Evolutionary conservation across 2,888 invertebrate species (phyloP).

Genomic region (Perizoma flavofasciatum): DNA sequence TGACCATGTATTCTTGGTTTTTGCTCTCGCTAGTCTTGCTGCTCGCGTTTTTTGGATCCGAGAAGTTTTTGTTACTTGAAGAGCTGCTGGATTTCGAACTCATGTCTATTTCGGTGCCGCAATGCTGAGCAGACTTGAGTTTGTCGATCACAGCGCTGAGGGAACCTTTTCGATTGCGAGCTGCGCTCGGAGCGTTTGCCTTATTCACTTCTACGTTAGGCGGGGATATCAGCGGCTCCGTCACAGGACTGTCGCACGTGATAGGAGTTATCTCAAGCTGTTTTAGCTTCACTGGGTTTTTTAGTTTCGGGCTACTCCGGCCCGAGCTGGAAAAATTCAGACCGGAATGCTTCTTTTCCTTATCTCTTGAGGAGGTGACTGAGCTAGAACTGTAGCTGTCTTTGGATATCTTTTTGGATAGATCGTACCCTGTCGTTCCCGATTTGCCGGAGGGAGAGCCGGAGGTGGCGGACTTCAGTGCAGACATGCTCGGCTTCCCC

Average conservation of each 20-base stretch:
- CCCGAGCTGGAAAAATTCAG: conserved; percentile 81
- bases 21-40: conserved; percentile 79
- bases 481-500: conserved; percentile 95
- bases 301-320: conserved; percentile 86
- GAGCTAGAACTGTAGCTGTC: conserved; percentile 74
- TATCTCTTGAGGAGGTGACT: conserved; percentile 75
- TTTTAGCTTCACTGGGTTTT: conserved; percentile 88
- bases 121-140: conserved; percentile 89
- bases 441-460: conserved; percentile 87
- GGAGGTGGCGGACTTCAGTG: conserved; percentile 91
- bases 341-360: conserved; percentile 82
- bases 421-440: conserved; percentile 79
- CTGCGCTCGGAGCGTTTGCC: conserved; percentile 84
- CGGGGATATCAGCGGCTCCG: conserved; percentile 76
- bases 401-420: conserved; percentile 82
- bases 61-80: conserved; percentile 71
- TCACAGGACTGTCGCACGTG: conserved; percentile 76
- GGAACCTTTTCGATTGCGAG: conserved; percentile 88
- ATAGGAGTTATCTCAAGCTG: conserved; percentile 85
- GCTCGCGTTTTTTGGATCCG: conserved; percentile 74
- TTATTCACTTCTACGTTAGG: conserved; percentile 85
- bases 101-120: conserved; percentile 80
- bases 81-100: conserved; percentile 76
- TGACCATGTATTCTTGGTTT: conserved; percentile 94
- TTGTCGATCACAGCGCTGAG: conserved; percentile 95